Percentiles rank a stretch among this genome's conserved stretches.
phyloP scores from a whole-genome alignment of 2,113 vertebrate species.

The Pomatostomus ruficeps region DNA sequence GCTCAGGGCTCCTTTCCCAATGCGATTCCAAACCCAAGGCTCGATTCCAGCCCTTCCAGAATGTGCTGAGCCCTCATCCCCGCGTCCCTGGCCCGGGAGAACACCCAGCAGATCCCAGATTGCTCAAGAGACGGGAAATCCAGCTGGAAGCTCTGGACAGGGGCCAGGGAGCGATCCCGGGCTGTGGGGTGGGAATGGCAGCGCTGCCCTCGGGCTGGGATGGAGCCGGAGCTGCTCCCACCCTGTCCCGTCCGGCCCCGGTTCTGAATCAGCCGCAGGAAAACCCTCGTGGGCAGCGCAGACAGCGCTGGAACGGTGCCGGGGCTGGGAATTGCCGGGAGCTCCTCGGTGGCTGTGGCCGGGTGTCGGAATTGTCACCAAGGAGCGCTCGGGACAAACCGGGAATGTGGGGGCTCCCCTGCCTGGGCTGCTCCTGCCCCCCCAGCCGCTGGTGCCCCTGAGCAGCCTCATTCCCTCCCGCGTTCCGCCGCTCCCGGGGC shows the following conservation, averaged over 20 bases:
- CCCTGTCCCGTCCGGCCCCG: not conserved
- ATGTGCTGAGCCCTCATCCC: not conserved
- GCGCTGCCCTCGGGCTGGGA: not conserved
- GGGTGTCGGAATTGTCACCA: not conserved
- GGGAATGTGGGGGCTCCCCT: not conserved
- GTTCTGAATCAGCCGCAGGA: not conserved
- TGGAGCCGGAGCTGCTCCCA: not conserved
- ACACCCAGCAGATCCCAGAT: not conserved
- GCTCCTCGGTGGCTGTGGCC: not conserved
- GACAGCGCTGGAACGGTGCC: not conserved
- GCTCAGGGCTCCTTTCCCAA: not conserved
- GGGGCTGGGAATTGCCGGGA: not conserved
- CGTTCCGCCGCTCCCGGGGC: not conserved
- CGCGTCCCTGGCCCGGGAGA: rapidly evolving
- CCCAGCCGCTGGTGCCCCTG: not conserved
- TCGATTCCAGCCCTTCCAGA: not conserved
- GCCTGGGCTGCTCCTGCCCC: not conserved
- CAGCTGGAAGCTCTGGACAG: not conserved
- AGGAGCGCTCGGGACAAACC: not conserved
- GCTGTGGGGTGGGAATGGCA: not conserved
- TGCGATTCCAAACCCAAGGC: not conserved
- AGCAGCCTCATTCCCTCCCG: too few species aligned
- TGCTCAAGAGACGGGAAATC: not conserved
- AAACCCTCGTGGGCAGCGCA: not conserved
- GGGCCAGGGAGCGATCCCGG: not conserved